Evolutionary conservation across 1,140 invertebrate species (phyloP).

Genomic region (Tetramorium alpestre): DNA sequence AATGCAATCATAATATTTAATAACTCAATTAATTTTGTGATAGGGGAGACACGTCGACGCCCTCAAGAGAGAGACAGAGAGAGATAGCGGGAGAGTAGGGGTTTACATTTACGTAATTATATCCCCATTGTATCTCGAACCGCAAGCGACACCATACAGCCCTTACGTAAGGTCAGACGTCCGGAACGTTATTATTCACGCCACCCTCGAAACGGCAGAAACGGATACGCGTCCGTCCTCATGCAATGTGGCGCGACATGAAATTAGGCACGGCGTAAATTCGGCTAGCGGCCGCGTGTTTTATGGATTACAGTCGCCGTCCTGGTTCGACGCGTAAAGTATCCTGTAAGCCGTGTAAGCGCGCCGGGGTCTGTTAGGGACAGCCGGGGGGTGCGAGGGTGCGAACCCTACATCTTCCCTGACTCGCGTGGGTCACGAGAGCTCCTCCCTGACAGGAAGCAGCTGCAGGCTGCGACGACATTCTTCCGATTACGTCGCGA

Average conservation of each 20-base stretch:
- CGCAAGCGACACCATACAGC: constrained; percentile 5
- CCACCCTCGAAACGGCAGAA: constrained; percentile 35
- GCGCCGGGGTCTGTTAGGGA: constrained; percentile 37
- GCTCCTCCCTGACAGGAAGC: constrained; percentile 77
- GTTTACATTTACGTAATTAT: constrained; percentile 58
- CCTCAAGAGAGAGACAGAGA: not conserved
- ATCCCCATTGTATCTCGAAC: constrained; percentile 18
- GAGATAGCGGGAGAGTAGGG: not conserved
- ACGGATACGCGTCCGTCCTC: constrained; percentile 35
- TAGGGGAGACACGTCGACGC: not conserved
- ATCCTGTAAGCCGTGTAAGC: constrained; percentile 57
- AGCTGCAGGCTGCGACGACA: constrained; percentile 71
- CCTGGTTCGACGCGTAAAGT: constrained; percentile 18
- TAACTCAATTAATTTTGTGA: constrained; percentile 41
- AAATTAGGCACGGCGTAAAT: constrained; percentile 74
- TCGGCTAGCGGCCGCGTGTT: constrained; percentile 52
- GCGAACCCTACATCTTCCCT: constrained; percentile 42
- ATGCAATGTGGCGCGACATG: constrained; percentile 48
- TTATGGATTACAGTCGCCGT: constrained; percentile 60
- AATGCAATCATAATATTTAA: constrained; percentile 37
- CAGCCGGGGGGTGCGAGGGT: constrained; percentile 30
- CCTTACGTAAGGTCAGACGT: constrained; percentile 37
- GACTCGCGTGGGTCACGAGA: constrained; percentile 5
- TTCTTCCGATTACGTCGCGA: constrained; percentile 46
- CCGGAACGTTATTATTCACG: constrained; percentile 58